Base-by-base conservation (phyloP, 2,797 vertebrate genomes). In the Trachurus trachurus region DNA sequence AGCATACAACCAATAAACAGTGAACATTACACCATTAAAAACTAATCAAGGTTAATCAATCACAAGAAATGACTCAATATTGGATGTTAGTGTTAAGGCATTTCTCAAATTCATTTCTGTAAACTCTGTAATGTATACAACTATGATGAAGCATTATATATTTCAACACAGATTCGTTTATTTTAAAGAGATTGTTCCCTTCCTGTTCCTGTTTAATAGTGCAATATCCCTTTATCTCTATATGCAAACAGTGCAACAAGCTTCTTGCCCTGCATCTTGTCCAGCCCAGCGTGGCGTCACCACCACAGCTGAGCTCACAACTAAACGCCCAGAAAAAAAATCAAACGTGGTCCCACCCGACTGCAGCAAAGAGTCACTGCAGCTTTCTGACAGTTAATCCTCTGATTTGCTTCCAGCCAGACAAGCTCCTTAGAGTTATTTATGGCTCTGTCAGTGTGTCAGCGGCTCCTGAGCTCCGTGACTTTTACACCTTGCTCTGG, bases 381-480 rank as follows among this genome's bases (percentile, higher is more conserved):
- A 80, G 75, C 80, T 64, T 76, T 75, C 76, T 34, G 61, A 10
- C 34, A 62, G 61, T 66, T 92, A 90, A 91, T 88, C 91, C 83
- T 78, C 58, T 69, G 78, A 79, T 71, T 74, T 78, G 58, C 78
- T 68, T 66, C 82, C 84, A 87, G 77, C 76, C 89, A 91, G 86
- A 89, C 90, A 93, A 94, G 89, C 93, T 88, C 68, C 90, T 92
- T 90, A 93, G 54, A 69, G 79, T 76, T 91, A 93, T 93, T 89
- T 92, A 61, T 86, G 87, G 85, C 22, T 80, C 75, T 52, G 80
- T 89, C 73, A 81, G 81, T 76, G 88, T 88, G 81, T 86, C 84
- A 73, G 74, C 17, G 49, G 68, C 45, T 12, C 45, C 29, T 10
- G 64, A 11, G 77, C 75, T 64, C 0, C 9, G 31, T 72, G 63